Base-by-base conservation (phyloP, 2,797 vertebrate species). In the Anas flavirostris region DNA sequence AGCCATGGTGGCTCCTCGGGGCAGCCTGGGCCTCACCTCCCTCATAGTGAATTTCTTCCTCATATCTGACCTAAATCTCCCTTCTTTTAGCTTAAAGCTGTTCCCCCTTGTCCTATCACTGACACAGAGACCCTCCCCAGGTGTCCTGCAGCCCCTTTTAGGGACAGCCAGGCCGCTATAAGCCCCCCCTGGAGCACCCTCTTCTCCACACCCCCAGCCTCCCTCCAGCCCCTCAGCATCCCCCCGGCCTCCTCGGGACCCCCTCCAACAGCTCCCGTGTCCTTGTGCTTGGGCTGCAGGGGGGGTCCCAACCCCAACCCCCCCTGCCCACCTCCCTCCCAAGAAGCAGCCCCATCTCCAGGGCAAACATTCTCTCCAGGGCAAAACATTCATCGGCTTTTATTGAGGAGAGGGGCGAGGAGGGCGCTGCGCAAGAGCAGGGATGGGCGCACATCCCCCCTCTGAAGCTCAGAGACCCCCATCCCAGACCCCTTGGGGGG, bases 381-480 rank as follows among this genome's bases (percentile, higher is more conserved):
- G 53, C 35, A 4, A 56, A 64, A 31, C 28, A 7, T 37, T 31
- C 5, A 2, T 50, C 83, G 64, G 26, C n/a, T 64, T 94, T 91
- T 56, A 73, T 39, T 52, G 89, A 56, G 48, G 17, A 35, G 26
- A 5, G 23, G 50, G 55, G 62, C 25, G 29, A 60, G 19, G 11
- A 9, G 35, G 15, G 67, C 0, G 0, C 17, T 35, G 63, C 37
- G 44, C 19, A 2, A 59, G 33, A 16, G 22, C 53, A 14, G 39
- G 33, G 1, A 4, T 0, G 8, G 67, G 66, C 35, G 1, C 29
- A 28, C 6, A 14, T 35, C n/a, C 2, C 33, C 39, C 25, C 6
- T 10, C 9, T 1, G 0, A 66, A 33, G 33, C 44, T 19, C 23
- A 19, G 50, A 5, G 1, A 2, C 2, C 4, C 5, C n/a, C 35